Percentiles rank a stretch among this genome's conserved stretches.
Evolutionary conservation across 2,888 invertebrate species (phyloP).

Genomic region (Pollenia labialis): DNA sequence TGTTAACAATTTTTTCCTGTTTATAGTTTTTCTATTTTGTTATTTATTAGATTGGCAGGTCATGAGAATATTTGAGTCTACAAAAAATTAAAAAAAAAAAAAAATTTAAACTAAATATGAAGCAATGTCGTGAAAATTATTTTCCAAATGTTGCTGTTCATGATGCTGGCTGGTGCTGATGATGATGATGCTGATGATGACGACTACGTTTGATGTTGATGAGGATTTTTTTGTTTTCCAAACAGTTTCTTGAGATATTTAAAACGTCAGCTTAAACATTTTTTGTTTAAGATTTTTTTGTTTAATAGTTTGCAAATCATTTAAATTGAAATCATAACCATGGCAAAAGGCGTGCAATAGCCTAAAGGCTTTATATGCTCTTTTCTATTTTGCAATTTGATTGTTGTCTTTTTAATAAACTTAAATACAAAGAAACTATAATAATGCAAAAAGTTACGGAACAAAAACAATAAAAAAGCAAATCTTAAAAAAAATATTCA

Average conservation of each 20-base stretch:
- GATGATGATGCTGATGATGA: conserved; percentile 59
- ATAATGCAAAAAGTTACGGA: conserved; percentile 38
- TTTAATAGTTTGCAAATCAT: conserved; percentile 71
- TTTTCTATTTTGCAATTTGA: conserved; percentile 67
- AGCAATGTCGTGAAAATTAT: conserved; percentile 74
- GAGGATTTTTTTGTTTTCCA: conserved; percentile 45
- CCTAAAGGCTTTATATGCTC: conserved; percentile 66
- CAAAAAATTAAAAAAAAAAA: conserved; percentile 42
- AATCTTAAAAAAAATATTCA: conserved; percentile 7
- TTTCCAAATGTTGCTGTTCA: conserved; percentile 68
- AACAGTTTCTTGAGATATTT: neutral
- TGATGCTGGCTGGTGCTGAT: conserved; percentile 45
- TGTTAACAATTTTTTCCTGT: conserved; percentile 61
- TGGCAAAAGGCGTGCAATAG: conserved; percentile 73
- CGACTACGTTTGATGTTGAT: conserved; percentile 64
- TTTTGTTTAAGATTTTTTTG: conserved; percentile 45
- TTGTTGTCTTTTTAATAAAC: conserved; percentile 72
- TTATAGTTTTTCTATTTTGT: conserved; percentile 59
- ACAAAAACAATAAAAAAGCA: conserved; percentile 4
- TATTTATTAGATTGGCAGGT: conserved; percentile 74
- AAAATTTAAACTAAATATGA: conserved; percentile 64
- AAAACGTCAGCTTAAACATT: conserved; percentile 64
- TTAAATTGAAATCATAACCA: conserved; percentile 74
- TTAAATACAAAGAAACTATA: conserved; percentile 59
- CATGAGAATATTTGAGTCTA: conserved; percentile 73